Conservation (phyloP, 2,888 invertebrate species). For the Agrotis clavis region DNA sequence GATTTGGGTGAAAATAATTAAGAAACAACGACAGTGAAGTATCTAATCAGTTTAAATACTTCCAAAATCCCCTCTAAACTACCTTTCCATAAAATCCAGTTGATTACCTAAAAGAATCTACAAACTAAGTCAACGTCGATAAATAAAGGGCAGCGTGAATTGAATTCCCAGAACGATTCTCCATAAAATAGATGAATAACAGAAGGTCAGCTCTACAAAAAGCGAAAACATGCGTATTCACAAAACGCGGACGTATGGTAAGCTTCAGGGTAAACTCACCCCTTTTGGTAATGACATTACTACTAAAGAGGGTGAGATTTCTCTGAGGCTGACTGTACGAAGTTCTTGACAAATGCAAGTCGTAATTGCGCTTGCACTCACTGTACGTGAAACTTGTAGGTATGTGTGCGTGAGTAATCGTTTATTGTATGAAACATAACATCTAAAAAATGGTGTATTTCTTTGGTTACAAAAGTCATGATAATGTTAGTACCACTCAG, state of each 20-base stretch:
- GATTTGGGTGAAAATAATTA: neutral
- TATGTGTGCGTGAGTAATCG: neutral
- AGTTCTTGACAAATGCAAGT: neutral
- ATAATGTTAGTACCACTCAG: too few species aligned
- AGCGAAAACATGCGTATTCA: neutral
- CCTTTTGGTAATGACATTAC: too few species aligned
- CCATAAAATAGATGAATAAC: neutral
- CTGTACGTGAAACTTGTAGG: neutral
- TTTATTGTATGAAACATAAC: neutral
- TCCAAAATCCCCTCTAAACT: slow-evolving; percentile 4
- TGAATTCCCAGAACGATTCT: slow-evolving; percentile 41
- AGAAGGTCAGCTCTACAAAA: neutral
- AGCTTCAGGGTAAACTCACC: too few species aligned
- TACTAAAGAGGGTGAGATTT: too few species aligned
- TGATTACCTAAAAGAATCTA: slow-evolving; percentile 59
- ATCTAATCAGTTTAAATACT: slow-evolving; percentile 9
- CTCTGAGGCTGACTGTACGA: too few species aligned
- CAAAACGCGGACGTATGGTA: too few species aligned
- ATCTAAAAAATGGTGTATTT: too few species aligned
- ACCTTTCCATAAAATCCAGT: slow-evolving; percentile 26
- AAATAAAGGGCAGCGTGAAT: slow-evolving; percentile 66
- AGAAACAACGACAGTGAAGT: neutral
- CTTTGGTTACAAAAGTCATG: too few species aligned
- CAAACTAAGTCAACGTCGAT: slow-evolving; percentile 58
- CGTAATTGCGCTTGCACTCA: neutral